Percentiles rank a stretch among this genome's conserved stretches.
phyloP scores from a whole-genome alignment of 2,888 invertebrate genomes.

The Hemithea aestivaria region DNA sequence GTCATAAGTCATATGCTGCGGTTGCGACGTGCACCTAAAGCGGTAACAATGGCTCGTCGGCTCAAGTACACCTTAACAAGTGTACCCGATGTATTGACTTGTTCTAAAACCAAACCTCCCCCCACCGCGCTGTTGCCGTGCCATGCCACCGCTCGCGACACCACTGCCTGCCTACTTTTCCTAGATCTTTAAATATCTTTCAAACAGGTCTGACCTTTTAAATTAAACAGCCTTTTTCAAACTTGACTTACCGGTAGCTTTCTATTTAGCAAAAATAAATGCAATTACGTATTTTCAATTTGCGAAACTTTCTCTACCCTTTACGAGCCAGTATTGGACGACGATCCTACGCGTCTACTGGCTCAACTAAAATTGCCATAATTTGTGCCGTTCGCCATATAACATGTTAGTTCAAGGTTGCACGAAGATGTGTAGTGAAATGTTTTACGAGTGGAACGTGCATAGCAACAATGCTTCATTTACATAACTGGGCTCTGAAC shows the following conservation, averaged over 20 bases:
- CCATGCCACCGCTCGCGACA: constrained; percentile 14
- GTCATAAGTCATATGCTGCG: constrained; percentile 20
- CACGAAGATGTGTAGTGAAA: constrained; percentile 42
- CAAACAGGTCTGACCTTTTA: constrained; percentile 12
- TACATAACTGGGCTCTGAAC: constrained; percentile 53
- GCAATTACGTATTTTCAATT: constrained; percentile 2
- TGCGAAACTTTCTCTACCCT: constrained; percentile 19
- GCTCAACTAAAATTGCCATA: constrained; percentile 26
- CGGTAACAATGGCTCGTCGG: constrained; percentile 24
- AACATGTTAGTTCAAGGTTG: constrained; percentile 40
- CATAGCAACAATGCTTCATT: constrained; percentile 64
- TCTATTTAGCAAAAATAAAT: constrained; percentile 13
- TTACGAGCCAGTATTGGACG: constrained; percentile 1
- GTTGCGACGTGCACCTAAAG: constrained; percentile 15
- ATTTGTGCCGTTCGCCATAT: constrained; percentile 26
- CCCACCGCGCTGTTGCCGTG: constrained; percentile 4
- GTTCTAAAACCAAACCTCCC: constrained; percentile 15
- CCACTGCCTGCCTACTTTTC: constrained; percentile 3
- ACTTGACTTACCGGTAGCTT: constrained; percentile 14
- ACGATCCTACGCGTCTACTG: too few species aligned
- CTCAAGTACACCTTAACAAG: constrained; percentile 23
- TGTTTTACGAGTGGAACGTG: constrained; percentile 41
- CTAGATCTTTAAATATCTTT: constrained; percentile 9
- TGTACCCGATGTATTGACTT: constrained; percentile 11
- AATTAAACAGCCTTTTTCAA: constrained; percentile 13